Base-by-base conservation (phyloP, 2,797 vertebrate species). In the Gobio occitaniae region DNA sequence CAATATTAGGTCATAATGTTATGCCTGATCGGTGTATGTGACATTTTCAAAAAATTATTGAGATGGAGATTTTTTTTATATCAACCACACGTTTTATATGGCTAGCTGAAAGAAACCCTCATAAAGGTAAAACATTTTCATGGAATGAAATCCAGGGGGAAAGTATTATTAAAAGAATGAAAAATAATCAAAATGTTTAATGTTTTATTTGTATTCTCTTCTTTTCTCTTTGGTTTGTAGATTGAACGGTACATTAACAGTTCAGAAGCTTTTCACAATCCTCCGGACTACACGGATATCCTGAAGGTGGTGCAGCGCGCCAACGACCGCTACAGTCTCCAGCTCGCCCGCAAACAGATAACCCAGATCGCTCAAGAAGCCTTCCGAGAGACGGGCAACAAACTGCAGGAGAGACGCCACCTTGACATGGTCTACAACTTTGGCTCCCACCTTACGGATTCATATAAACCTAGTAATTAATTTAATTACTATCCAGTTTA, bases 341-440 rank as follows among this genome's bases (percentile, higher is more conserved):
- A 91, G 1, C 88, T 98, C 77, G 91, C 87, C 25, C 90, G 92
- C 0, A 94, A 95, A 2, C 96, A 96, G 88, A 91, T 97, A 84
- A 93, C 92, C 70, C 94, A 93, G 86, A 93, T 98, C 70, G 95
- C 97, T 0, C 95, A 96, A 83, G 97, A 97, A 12, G 97, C 96
- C 1, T 98, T 99, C 93, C 93, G 96, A 0, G 97, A 99, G 8
- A 96, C 97, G 0, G 97, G 96, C 0, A 95, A 95, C 85, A 90
- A 88, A 0, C 91, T 99, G 15, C 97, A 99, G 92, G 95, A 99
- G 13, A 86, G 97, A 0, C 93, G 98, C 0, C 97, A 97, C 87
- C 93, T 97, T 0, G 98, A 99, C 86, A 93, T 98, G 86, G 94
- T 97, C 11, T 98, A 96, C 89, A 98, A 98, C 93, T 98, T 98